Base-by-base conservation (phyloP, 2,113 vertebrate genomes). In the Otus sunia region DNA sequence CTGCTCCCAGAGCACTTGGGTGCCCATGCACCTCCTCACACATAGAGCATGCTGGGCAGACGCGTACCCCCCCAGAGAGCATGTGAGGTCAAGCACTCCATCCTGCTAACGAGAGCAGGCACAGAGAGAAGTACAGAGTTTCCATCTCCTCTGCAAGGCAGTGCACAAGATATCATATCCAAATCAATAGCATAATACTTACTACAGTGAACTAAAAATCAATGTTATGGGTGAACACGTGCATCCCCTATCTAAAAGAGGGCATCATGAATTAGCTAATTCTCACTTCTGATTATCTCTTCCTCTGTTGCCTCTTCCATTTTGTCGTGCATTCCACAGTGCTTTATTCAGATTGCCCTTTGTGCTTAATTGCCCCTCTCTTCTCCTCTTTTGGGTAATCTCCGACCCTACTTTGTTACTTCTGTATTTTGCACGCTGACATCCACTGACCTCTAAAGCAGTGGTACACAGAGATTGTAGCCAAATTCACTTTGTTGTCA, bases 191-290 rank as follows among this genome's bases (percentile, higher is more conserved):
- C 49, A 8, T 8, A 39, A 29, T 7, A 15, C 55, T 41, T 29
- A 59, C 15, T 50, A 69, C 36, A 49, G 37, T 5, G n/a, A 90
- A 68, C 36, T 29, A 27, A 69, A 73, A 85, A 53, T 20, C 18
- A 19, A 53, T 10, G 5, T 5, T 60, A 11, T 1, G 22, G 45
- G 26, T 34, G 62, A 90, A 58, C 25, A 8, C 1, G 9, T 9
- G 58, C 5, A 19, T 5, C 15, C 41, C 15, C 29, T 21, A 9
- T 3, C 47, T 74, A n/a, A 88, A 80, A 73, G 30, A 39, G 21
- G 26, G 64, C 75, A 25, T 11, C 2, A 20, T 0, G 2, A 2
- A 0, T 47, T 13, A 56, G 25, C 23, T 12, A 80, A 41, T 18
- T 74, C 56, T 78, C 73, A 34, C 58, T 94, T 72, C 64, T 15